Conservation (phyloP, 2,113 vertebrate genomes). For the Macrotus californicus region DNA sequence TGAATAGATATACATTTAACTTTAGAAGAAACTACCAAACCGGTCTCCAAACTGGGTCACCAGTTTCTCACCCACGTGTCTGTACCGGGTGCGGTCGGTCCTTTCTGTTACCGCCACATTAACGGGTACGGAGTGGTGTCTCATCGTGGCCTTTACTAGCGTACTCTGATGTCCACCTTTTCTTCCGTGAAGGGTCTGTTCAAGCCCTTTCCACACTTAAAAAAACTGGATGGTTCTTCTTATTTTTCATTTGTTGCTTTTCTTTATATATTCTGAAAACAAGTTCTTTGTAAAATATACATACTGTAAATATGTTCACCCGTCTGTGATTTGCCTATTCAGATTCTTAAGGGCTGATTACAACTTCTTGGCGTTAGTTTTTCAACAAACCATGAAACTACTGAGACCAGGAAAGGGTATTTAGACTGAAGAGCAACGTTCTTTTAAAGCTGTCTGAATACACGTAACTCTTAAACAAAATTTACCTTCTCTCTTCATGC, state of each 20-base stretch:
- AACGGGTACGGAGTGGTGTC: too few species aligned
- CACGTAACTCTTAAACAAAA: neutral
- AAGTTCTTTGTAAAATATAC: neutral
- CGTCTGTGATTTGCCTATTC: neutral
- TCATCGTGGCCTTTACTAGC: neutral
- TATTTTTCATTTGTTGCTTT: neutral
- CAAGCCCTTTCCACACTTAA: neutral
- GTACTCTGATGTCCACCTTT: neutral
- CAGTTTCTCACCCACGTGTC: neutral
- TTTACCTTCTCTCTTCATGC: neutral
- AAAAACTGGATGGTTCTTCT: neutral
- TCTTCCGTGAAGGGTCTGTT: neutral
- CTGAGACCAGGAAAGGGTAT: neutral
- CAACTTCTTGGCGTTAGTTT: neutral
- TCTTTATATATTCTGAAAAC: neutral
- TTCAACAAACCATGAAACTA: constrained; percentile 21
- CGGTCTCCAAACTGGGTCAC: neutral
- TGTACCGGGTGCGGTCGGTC: neutral
- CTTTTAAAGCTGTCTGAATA: neutral
- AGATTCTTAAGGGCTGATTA: neutral
- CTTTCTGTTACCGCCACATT: neutral
- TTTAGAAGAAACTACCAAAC: neutral
- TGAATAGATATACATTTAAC: neutral
- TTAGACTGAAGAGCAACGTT: neutral
- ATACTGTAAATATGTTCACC: neutral